Evolutionary conservation across 92 coral and sea anemone species (phyloP).

Genomic region (Palythoa grandis): DNA sequence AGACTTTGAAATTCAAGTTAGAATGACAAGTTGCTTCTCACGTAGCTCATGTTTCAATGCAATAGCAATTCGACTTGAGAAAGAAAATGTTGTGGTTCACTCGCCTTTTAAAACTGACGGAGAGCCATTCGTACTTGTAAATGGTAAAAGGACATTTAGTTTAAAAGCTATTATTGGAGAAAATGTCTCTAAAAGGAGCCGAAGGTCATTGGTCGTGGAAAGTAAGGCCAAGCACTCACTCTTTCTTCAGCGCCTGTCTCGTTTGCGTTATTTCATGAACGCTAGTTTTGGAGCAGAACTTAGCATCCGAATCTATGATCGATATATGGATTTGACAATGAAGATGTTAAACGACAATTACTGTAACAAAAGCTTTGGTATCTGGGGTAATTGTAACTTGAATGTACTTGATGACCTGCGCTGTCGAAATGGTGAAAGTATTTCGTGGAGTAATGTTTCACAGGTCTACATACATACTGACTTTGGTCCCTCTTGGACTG

Average conservation of each 20-base stretch:
- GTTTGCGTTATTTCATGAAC: slow-evolving; percentile 39
- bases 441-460: slow-evolving; percentile 45
- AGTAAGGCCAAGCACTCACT: slow-evolving; percentile 11
- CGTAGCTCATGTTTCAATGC: slow-evolving; percentile 66
- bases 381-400: slow-evolving; percentile 64
- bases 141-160: slow-evolving; percentile 33
- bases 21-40: slow-evolving; percentile 55
- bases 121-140: slow-evolving; percentile 49
- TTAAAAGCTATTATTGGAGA: slow-evolving; percentile 38
- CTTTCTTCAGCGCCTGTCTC: slow-evolving; percentile 46
- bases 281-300: slow-evolving; percentile 49
- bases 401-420: slow-evolving; percentile 51
- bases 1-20: slow-evolving; percentile 57
- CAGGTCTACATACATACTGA: slow-evolving; percentile 57
- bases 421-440: slow-evolving; percentile 32
- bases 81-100: slow-evolving; percentile 52
- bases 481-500: slow-evolving; percentile 64
- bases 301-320: slow-evolving; percentile 61
- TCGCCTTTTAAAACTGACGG: slow-evolving; percentile 52
- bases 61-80: slow-evolving; percentile 50
- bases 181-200: neutral
- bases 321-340: slow-evolving; percentile 58
- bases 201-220: slow-evolving; percentile 9
- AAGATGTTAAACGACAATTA: slow-evolving; percentile 38
- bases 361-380: slow-evolving; percentile 57